These are phyloP conservation scores for Ostrea denselamellosa DNA, from an alignment of 1,140 invertebrate genomes.

Conservation along the genomic window DNA sequence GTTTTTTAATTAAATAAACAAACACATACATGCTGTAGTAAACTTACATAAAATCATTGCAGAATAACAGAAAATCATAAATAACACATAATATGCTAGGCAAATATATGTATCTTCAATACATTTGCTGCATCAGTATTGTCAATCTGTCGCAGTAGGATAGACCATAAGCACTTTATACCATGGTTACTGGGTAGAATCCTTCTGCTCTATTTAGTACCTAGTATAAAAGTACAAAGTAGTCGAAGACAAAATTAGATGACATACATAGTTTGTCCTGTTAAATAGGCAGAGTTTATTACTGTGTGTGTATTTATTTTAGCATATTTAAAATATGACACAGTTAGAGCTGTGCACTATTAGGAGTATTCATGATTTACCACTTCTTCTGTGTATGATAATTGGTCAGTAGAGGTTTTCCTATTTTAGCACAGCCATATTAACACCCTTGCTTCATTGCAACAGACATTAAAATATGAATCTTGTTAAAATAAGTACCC, in stretches of 20 bases:
- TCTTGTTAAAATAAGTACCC: no score
- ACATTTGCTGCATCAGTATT: background rate
- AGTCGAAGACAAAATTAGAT: background rate
- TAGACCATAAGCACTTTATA: background rate
- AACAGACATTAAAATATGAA: no score
- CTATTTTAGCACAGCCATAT: no score
- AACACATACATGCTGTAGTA: background rate
- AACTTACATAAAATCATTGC: background rate
- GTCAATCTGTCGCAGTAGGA: background rate
- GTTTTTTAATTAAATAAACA: constrained; percentile 21
- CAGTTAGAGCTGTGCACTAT: no score
- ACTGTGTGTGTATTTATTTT: no score
- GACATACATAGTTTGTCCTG: no score
- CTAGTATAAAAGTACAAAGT: background rate
- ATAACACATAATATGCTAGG: background rate
- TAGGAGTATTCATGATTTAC: no score
- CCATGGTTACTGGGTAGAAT: background rate
- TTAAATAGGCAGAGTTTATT: no score
- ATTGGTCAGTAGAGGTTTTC: no score
- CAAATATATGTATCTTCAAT: background rate
- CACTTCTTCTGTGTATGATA: no score
- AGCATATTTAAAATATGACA: no score
- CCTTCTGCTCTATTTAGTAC: background rate
- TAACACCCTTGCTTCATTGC: no score
- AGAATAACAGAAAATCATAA: constrained; percentile 16